Evolutionary conservation across 2,113 vertebrate genomes (phyloP), one percentile per base, ranked within the genome.

Genomic region (Stigmatopora nigra): DNA sequence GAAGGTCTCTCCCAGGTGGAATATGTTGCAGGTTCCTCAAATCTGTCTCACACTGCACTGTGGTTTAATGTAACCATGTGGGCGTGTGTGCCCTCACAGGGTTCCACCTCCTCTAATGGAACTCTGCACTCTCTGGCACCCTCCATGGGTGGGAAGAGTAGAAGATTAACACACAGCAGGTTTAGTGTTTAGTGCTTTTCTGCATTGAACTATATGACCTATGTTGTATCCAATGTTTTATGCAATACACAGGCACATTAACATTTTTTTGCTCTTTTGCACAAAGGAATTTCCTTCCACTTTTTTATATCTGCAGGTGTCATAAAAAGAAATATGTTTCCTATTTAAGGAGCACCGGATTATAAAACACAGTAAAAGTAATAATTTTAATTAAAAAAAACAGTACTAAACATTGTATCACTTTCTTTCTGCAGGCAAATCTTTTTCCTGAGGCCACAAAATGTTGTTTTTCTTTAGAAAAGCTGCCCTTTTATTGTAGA

Each of bases 101-200:
- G 49, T 64, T 76, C 19, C 55, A 79, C 63, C 61, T 65, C 36
- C n/a, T 63, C 62, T 57, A 44, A 36, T 78, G 41, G 78, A 76
- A 82, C 64, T 59, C 10, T 71, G 60, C 58, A 53, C 78, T 84
- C 78, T 87, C 78, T 89, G 85, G 81, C 85, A 78, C 88, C 87
- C 87, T 84, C 88, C 61, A 78, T 75, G 70, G 87, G 86, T 38
- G 57, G 63, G 51, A 82, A 65, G 8, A 53, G 36, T 68, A 64
- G 72, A 70, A 68, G 31, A 19, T 70, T 11, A 46, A 58, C 11
- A 22, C 35, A 35, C 59, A 7, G 17, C 17, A 41, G n/a, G 57
- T 17, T 38, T 38, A n/a, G 57, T n/a, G 15, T 4, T 44, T 12
- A 19, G 17, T 16, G 17, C 35, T 20, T 2, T 12, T 60, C 38